phyloP scores from a whole-genome alignment of 1,140 invertebrate species.

The Psix sp. region DNA sequence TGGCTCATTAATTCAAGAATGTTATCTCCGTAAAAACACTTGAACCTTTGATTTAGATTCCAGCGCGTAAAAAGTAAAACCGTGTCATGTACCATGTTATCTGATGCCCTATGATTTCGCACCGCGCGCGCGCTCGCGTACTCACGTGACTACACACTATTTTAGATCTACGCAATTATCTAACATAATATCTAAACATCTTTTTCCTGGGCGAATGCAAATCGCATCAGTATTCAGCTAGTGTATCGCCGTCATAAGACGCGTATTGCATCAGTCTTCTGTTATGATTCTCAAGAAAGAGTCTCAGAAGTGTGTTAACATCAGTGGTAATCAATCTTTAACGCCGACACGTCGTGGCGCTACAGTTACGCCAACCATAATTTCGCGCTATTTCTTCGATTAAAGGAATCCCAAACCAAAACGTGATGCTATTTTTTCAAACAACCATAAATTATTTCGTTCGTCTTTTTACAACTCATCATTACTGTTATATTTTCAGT shows the following conservation, averaged over 20 bases:
- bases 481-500: too few relatives aligned
- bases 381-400: constrained; percentile 8
- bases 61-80: constrained; percentile 29
- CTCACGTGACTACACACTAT: constrained; percentile 25
- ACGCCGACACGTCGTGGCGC: constrained; percentile 18
- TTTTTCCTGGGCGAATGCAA: constrained; percentile 42
- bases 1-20: constrained; percentile 39
- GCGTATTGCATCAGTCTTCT: constrained; percentile 43
- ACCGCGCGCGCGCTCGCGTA: constrained; percentile 5
- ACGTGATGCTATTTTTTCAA: too few relatives aligned
- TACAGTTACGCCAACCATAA: constrained; percentile 29
- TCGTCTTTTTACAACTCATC: too few relatives aligned
- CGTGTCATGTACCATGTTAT: constrained; percentile 21
- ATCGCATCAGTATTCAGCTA: constrained; percentile 41
- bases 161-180: constrained; percentile 42
- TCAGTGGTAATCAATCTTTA: constrained; percentile 48
- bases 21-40: constrained; percentile 17
- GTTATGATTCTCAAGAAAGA: constrained; percentile 49
- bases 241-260: constrained; percentile 13
- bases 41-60: constrained; percentile 30
- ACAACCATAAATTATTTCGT: too few relatives aligned
- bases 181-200: constrained; percentile 52
- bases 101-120: constrained; percentile 31
- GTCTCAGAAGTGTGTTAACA: constrained; percentile 51
- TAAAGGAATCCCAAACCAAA: too few relatives aligned